Base-by-base conservation (phyloP, 2,113 vertebrate species). In the Syngnathus typhle region DNA sequence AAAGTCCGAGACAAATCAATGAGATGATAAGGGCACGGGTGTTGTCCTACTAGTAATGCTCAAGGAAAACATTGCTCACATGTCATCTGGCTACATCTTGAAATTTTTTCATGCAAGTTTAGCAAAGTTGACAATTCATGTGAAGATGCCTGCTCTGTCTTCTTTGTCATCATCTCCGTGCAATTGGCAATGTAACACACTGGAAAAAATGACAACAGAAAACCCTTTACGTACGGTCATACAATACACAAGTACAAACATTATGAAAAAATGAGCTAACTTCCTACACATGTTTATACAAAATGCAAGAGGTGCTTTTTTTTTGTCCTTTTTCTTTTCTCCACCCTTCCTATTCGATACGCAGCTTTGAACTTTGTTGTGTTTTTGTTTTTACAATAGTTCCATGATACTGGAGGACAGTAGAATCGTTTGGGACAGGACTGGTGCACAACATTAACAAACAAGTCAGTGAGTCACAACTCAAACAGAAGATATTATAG, bases 381-480 rank as follows among this genome's bases (percentile, higher is more conserved):
- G 60, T 43, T 43, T 0, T 43, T 68, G 69, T 70, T 82, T 81
- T 58, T 62, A 79, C 65, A 82, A 64, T 73, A 79, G 74, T 73
- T 86, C 67, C 47, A 74, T 86, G 82, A 84, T 74, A 75, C 66
- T 61, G 81, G 80, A 82, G 82, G 80, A 86, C 77, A 78, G 70
- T 60, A 70, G 76, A 86, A 81, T 86, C 81, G 82, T 85, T 65
- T 76, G 82, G 76, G 82, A 88, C 79, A 76, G 81, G 84, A 88
- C 79, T 36, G 77, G 88, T 88, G 87, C 84, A 86, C 85, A 82
- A 88, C 84, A 87, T 76, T 82, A 85, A 87, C 81, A 81, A 84
- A 89, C 80, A 81, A 76, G 77, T 87, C 83, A 85, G 80, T 85
- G 84, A 80, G 76, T 83, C 81, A 89, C 84, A 88, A 87, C 87